Evolutionary conservation across 53 echinoderm and acorn worm species (phyloP).

Genomic region (Astropecten irregularis): DNA sequence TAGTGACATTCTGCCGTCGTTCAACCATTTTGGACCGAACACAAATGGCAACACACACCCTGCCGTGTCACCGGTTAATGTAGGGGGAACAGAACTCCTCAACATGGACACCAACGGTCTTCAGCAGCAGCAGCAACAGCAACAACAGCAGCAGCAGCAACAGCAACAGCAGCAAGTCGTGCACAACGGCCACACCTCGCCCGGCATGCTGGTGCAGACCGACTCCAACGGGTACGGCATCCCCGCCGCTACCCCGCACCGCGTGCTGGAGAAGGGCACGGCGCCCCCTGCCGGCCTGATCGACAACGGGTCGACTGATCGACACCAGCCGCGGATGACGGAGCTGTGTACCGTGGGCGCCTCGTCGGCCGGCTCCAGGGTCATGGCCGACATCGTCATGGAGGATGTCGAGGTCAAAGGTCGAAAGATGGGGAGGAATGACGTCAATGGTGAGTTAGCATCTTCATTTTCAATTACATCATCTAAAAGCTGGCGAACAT

Average conservation of each 20-base stretch:
- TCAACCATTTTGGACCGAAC: constrained; percentile 31
- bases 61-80: background rate
- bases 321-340: constrained; percentile 43
- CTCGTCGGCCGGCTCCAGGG: constrained; percentile 5
- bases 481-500: no score
- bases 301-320: constrained; percentile 19
- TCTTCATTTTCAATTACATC: background rate
- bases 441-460: constrained; percentile 20
- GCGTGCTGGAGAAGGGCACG: constrained; percentile 38
- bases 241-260: constrained; percentile 28
- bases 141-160: constrained; percentile 39
- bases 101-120: constrained; percentile 34
- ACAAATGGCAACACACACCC: constrained; percentile 8
- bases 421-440: constrained; percentile 23
- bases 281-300: constrained; percentile 1
- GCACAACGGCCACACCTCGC: constrained; percentile 44
- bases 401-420: constrained; percentile 50
- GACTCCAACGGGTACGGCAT: constrained; percentile 48
- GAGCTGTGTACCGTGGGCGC: constrained; percentile 31
- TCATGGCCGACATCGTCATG: constrained; percentile 36
- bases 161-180: constrained; percentile 26
- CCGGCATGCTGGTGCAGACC: constrained; percentile 13
- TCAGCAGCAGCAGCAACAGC: constrained; percentile 40
- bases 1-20: constrained; percentile 49
- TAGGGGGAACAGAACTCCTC: background rate